Evolutionary conservation across 2,888 invertebrate species (phyloP).

Genomic region (Polyommatus icarus): DNA sequence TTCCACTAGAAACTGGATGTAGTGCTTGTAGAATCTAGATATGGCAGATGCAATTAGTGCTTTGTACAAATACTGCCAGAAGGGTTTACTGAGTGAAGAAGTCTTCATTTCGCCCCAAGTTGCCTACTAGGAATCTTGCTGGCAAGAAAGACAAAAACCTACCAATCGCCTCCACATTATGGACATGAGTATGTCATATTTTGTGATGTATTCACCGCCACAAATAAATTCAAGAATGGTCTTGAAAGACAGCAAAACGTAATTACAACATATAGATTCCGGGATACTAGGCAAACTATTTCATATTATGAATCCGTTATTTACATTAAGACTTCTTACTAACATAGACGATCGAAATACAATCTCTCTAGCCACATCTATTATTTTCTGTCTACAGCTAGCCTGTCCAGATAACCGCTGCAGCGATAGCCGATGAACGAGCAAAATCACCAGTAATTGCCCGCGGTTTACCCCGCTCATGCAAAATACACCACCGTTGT

Average conservation of each 20-base stretch:
- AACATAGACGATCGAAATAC: neutral
- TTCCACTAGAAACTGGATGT: conserved; percentile 6
- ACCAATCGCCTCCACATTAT: no score
- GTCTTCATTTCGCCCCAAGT: no score
- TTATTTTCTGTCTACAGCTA: neutral
- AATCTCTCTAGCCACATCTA: neutral
- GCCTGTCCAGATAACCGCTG: neutral
- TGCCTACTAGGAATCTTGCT: no score
- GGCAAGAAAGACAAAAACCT: no score
- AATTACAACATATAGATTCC: no score
- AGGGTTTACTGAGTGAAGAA: no score
- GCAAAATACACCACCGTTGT: neutral
- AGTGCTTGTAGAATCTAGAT: neutral
- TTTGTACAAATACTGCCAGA: no score
- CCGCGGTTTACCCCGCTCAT: neutral
- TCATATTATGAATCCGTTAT: neutral
- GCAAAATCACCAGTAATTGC: conserved; percentile 9
- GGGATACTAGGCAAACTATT: no score
- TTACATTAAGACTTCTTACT: neutral
- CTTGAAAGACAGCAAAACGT: no score
- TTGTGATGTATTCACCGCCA: no score
- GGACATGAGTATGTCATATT: no score
- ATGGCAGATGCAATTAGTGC: neutral
- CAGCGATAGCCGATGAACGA: conserved; percentile 1
- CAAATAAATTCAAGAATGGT: no score